Conservation (phyloP, 2,888 invertebrate species). For the Ichneumoninae sp. region DNA sequence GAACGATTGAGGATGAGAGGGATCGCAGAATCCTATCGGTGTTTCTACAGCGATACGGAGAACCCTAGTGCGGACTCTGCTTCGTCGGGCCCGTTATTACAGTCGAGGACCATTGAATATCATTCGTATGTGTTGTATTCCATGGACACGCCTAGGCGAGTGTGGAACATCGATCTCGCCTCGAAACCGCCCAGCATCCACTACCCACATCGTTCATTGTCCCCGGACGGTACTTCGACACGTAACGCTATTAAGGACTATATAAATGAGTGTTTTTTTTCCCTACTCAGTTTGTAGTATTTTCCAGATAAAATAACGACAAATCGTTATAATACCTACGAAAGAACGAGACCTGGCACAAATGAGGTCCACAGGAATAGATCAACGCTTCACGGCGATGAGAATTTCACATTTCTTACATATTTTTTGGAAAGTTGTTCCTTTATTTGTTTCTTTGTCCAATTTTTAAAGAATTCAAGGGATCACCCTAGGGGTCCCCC, state of each 20-base stretch:
- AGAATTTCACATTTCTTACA: too few species aligned
- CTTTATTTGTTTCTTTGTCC: too few species aligned
- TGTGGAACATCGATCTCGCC: slow-evolving; percentile 8
- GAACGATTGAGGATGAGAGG: slow-evolving; percentile 9
- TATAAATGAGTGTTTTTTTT: slow-evolving; percentile 38
- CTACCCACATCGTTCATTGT: slow-evolving; percentile 17
- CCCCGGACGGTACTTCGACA: slow-evolving; percentile 42
- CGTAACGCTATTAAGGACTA: slow-evolving; percentile 35
- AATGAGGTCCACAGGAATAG: background rate
- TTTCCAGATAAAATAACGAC: slow-evolving; percentile 14
- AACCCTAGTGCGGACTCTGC: slow-evolving; percentile 2
- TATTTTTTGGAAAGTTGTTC: too few species aligned
- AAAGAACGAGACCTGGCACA: background rate
- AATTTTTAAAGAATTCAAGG: too few species aligned
- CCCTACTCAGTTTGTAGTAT: slow-evolving; percentile 20
- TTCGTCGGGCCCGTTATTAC: slow-evolving; percentile 43
- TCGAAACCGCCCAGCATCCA: slow-evolving; percentile 14
- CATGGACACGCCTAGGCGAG: background rate
- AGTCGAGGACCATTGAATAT: slow-evolving; percentile 51
- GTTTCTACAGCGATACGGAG: slow-evolving; percentile 17
- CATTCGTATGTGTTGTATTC: slow-evolving; percentile 15
- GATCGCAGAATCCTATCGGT: slow-evolving; percentile 30
- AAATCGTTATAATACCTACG: background rate
- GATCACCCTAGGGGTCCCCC: too few species aligned
- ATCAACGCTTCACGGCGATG: background rate